These are phyloP conservation scores for Lamprotornis superbus DNA, from an alignment of 2,113 vertebrate genomes.

Conservation along the genomic window DNA sequence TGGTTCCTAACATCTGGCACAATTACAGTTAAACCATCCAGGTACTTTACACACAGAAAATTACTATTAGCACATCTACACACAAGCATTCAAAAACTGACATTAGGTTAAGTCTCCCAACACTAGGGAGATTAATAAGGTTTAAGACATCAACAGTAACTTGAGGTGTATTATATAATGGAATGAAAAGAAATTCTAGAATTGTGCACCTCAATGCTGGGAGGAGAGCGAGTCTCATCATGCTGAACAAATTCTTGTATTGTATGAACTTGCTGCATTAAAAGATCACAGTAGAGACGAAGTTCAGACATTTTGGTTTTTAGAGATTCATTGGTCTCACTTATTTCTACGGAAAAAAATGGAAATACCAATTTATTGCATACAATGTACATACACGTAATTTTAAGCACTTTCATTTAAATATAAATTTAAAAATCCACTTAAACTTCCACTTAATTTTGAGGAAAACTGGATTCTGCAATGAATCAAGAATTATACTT, in stretches of 20 bases:
- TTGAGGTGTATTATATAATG: not conserved
- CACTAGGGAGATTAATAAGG: not conserved
- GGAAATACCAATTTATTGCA: not conserved
- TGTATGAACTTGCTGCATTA: conserved; percentile 88
- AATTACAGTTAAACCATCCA: not conserved
- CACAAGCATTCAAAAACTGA: not conserved
- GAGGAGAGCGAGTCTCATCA: conserved; percentile 72
- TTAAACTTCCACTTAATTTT: not conserved
- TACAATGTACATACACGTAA: not conserved
- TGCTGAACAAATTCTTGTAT: conserved; percentile 85
- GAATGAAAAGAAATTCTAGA: not conserved
- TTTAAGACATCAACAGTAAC: not conserved
- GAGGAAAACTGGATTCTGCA: not conserved
- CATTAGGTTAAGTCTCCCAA: not conserved
- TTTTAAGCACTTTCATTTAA: not conserved
- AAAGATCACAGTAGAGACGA: conserved; percentile 94
- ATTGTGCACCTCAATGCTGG: conserved; percentile 73
- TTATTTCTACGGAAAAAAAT: conserved; percentile 77
- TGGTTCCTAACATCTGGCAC: not conserved
- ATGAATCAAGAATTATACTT: not conserved
- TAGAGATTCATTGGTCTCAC: conserved; percentile 88
- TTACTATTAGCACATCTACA: not conserved
- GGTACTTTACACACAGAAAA: not conserved
- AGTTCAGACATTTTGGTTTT: conserved; percentile 99
- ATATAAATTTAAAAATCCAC: not conserved